Conservation (phyloP, 1,140 invertebrate species). For the Pogonomyrmex californicus region DNA sequence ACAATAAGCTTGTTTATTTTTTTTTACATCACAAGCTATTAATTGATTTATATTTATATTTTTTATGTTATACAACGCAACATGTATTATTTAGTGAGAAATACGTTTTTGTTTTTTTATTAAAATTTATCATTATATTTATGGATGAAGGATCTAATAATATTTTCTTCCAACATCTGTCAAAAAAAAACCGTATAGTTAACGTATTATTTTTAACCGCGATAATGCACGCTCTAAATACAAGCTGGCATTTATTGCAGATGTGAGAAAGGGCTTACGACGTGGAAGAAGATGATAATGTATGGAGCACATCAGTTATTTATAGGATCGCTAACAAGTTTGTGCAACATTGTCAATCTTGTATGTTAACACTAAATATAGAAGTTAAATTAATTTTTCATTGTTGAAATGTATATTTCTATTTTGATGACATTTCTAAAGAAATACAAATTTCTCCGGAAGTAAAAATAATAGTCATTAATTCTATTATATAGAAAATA, state of each 20-base stretch:
- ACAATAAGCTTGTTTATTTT: not conserved
- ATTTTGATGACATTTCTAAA: not conserved
- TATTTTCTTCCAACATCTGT: not conserved
- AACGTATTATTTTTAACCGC: constrained; percentile 41
- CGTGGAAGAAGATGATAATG: constrained; percentile 19
- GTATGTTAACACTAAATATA: not conserved
- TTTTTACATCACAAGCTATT: not conserved
- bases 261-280: not conserved
- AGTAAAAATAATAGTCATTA: not conserved
- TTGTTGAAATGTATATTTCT: not conserved
- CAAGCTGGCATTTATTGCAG: constrained; percentile 6
- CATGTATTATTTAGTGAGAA: not conserved
- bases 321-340: constrained; percentile 21
- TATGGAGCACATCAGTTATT: constrained; percentile 10
- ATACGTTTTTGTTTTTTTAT: constrained; percentile 1
- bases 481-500: not conserved
- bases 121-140: not conserved
- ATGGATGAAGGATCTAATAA: not conserved
- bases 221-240: constrained; percentile 35
- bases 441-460: not conserved
- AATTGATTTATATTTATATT: not conserved
- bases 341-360: not conserved
- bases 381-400: not conserved
- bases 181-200: not conserved
- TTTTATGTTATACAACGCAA: not conserved